Base-by-base conservation (phyloP, 2,888 invertebrate species). In the Bellardia pandia region DNA sequence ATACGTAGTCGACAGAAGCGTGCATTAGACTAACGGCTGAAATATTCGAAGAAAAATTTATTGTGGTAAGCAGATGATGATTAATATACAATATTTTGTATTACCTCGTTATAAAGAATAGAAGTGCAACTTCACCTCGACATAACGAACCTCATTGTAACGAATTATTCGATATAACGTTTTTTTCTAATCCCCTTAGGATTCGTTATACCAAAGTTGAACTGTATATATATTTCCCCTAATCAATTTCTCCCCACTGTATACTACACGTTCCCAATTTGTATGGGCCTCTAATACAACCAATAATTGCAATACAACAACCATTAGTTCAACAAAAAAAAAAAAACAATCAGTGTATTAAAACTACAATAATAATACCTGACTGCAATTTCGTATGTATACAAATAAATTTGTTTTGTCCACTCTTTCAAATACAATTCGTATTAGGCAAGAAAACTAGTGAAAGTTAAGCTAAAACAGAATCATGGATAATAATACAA, bases 361-460 rank as follows among this genome's bases (percentile, higher is more conserved):
- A 33, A 58, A 58, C 30, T 30, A 58, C 9, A 23, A 13, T 37
- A 33, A 37, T n/a, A 33, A 13, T 7, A 14, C 60, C 33, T 33
- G 14, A 14, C 16, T 9, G 3, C 23, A 33, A 2, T 40, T 66
- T 66, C 9, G 1, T 42, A 9, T 16, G 1, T 42, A 9, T 42
- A 16, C 4, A 42, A 56, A 72, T 13, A 40, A 48, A 40, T 30
- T 2, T 9, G 9, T 69, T 48, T 14, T 58, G 23, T 23, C 42
- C 30, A 13, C 13, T 66, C 30, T 66, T 53, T 66, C 11, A 51
- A 53, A 66, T 30, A 11, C 0, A 11, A 40, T 66, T 71, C 62
- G 56, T 45, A 42, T 77, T 72, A 60, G 74, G 81, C 74, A 86
- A 86, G 48, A 74, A 86, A 77, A 68, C 68, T 68, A 81, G 71